phyloP scores from a whole-genome alignment of 2,888 invertebrate genomes.

The Neoaliturus tenellus region DNA sequence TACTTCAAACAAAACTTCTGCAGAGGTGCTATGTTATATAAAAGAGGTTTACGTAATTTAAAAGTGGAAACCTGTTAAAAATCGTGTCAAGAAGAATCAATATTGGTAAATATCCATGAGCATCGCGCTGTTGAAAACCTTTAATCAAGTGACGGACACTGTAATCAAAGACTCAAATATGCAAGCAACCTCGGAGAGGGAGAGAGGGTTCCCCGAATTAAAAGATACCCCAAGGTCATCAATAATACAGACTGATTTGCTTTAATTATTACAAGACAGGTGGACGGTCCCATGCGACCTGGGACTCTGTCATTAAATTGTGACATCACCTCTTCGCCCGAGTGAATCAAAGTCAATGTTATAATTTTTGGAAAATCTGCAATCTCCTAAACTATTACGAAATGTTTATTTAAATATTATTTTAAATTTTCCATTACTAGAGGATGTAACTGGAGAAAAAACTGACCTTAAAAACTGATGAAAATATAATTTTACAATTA shows the following conservation, averaged over 20 bases:
- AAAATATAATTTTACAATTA: no score
- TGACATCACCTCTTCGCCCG: not conserved
- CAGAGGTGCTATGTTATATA: no score
- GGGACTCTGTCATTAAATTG: not conserved
- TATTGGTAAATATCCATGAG: not conserved
- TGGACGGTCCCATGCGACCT: not conserved
- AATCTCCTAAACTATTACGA: no score
- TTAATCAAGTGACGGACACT: not conserved
- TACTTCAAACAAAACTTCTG: no score
- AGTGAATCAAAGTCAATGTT: not conserved
- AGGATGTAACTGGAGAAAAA: no score
- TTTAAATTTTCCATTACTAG: no score
- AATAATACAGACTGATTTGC: constrained; percentile 1
- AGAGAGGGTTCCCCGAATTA: not conserved
- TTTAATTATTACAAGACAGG: constrained; percentile 16
- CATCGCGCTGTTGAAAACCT: not conserved
- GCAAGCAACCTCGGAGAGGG: not conserved
- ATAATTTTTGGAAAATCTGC: no score
- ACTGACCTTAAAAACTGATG: no score
- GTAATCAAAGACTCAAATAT: constrained; percentile 19
- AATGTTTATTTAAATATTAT: no score
- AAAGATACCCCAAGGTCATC: not conserved
- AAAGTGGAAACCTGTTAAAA: no score
- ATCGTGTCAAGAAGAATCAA: not conserved
- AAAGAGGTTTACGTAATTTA: no score